Conservation (phyloP, 2,113 vertebrate genomes). For the Leucosticte australis region DNA sequence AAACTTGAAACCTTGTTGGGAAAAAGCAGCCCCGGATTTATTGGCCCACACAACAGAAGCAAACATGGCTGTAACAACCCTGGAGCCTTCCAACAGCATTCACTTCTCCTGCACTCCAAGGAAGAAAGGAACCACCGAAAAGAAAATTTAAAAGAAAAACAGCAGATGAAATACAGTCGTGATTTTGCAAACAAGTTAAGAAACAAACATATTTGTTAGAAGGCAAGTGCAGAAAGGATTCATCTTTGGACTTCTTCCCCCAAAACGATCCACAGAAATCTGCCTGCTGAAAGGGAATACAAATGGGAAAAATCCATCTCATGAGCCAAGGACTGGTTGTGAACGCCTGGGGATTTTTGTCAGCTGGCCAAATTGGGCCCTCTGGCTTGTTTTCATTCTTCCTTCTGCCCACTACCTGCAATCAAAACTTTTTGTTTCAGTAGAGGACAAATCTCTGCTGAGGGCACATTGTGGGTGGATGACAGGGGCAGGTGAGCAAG, state of each 20-base stretch:
- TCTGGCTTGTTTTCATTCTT: slow-evolving; percentile 31
- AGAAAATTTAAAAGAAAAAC: background rate
- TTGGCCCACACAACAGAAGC: background rate
- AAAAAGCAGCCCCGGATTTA: background rate
- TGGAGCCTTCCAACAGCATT: background rate
- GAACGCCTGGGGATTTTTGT: slow-evolving; percentile 63
- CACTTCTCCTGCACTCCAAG: background rate
- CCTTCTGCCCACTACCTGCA: slow-evolving; percentile 13
- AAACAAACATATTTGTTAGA: background rate
- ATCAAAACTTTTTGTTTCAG: background rate
- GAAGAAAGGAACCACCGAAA: background rate
- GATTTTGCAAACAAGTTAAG: background rate
- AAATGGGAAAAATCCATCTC: slow-evolving; percentile 63
- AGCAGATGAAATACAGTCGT: background rate
- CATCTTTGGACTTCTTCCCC: background rate
- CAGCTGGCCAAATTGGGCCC: slow-evolving; percentile 54
- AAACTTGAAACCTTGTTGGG: background rate
- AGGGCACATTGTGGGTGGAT: fast-evolving
- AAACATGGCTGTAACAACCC: background rate
- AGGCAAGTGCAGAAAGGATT: background rate
- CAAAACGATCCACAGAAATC: slow-evolving; percentile 46
- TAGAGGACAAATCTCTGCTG: background rate
- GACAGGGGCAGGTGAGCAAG: fast-evolving
- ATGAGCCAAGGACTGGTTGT: slow-evolving; percentile 48
- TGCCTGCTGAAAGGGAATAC: slow-evolving; percentile 53